These are phyloP conservation scores for Salarias fasciatus DNA, from an alignment of 2,797 vertebrate genomes.

Conservation along the genomic window DNA sequence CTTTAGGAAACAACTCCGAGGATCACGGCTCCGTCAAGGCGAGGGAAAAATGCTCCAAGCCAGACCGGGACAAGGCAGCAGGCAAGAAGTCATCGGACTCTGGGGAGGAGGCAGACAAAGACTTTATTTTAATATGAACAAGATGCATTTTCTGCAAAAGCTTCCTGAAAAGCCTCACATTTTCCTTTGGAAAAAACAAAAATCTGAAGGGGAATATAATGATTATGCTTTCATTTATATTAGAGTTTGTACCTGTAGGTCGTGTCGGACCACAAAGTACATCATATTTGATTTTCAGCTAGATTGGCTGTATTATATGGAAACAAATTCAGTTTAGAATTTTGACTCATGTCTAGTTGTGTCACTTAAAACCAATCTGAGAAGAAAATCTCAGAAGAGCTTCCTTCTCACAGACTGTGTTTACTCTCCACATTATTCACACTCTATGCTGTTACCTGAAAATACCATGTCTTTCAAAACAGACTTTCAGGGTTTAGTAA, in stretches of 20 bases:
- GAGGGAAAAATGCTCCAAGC: constrained; percentile 79
- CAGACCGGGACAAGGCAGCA: constrained; percentile 78
- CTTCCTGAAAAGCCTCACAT: constrained; percentile 16
- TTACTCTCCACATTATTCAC: neutral
- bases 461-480: constrained; percentile 8
- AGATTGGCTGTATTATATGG: constrained; percentile 36
- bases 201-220: constrained; percentile 12
- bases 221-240: constrained; percentile 38
- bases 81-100: constrained; percentile 90
- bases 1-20: constrained; percentile 82
- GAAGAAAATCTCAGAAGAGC: constrained; percentile 54
- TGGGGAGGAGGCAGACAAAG: constrained; percentile 91
- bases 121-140: constrained; percentile 94
- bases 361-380: constrained; percentile 55
- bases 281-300: constrained; percentile 35
- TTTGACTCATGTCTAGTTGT: constrained; percentile 7
- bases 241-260: constrained; percentile 24
- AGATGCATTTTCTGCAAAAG: constrained; percentile 5
- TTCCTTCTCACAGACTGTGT: constrained; percentile 37
- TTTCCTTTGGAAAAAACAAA: constrained; percentile 29
- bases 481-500: constrained; percentile 14
- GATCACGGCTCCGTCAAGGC: constrained; percentile 79
- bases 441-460: constrained; percentile 31
- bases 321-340: constrained; percentile 33
- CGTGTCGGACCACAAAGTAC: constrained; percentile 27